phyloP scores from a whole-genome alignment of 1,140 invertebrate species.

The Holotrichia oblita region DNA sequence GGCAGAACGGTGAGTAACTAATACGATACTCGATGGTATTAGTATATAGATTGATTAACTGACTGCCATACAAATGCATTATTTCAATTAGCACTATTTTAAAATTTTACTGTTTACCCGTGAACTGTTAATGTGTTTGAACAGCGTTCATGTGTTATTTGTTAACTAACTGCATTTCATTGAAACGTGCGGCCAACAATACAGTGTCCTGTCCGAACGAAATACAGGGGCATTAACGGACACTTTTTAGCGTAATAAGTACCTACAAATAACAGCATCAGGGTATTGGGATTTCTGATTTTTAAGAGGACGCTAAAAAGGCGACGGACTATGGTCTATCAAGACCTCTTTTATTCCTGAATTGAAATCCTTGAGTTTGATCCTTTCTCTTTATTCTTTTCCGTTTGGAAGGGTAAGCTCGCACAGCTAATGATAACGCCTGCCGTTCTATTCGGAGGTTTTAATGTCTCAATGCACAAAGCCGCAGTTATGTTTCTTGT shows the following conservation, averaged over 20 bases:
- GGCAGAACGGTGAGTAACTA: neutral
- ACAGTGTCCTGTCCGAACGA: constrained; percentile 22
- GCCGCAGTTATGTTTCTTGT: constrained; percentile 4
- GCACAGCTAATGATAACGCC: neutral
- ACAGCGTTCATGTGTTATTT: constrained; percentile 42
- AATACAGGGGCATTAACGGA: constrained; percentile 25
- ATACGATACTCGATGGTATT: neutral
- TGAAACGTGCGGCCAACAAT: constrained; percentile 38
- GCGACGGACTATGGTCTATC: constrained; percentile 8
- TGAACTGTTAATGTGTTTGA: constrained; percentile 43
- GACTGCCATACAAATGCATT: constrained; percentile 36
- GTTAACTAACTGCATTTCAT: constrained; percentile 40
- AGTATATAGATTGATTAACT: constrained; percentile 24
- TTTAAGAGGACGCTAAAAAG: constrained; percentile 15
- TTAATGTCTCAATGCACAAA: constrained; percentile 29
- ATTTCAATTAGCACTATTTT: constrained; percentile 41
- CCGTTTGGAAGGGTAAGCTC: neutral
- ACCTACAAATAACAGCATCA: constrained; percentile 37
- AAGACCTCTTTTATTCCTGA: constrained; percentile 14
- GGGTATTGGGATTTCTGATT: constrained; percentile 31
- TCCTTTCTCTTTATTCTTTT: neutral
- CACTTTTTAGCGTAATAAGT: constrained; percentile 42
- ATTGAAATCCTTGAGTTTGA: neutral
- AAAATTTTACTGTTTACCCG: constrained; percentile 41
- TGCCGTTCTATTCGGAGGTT: neutral